Base-by-base conservation (phyloP, 2,797 vertebrate genomes). In the Neoniphon sammara region DNA sequence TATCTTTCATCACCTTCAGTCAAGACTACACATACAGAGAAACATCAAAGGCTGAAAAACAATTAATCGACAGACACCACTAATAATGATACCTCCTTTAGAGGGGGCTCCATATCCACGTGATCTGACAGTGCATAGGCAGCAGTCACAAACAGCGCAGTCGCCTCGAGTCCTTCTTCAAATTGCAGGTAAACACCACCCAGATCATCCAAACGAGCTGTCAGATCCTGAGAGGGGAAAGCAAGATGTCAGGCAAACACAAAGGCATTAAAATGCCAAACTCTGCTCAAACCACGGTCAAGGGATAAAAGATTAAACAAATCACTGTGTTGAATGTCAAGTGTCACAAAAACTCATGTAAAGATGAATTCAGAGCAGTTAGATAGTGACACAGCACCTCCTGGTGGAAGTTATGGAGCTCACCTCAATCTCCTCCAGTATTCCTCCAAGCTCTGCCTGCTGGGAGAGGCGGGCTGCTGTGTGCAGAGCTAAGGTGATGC, bases 391-490 rank as follows among this genome's bases (percentile, higher is more conserved):
- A 67, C 66, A 84, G 88, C 87, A 30, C 88, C 89, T 77, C 64
- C 89, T 92, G 65, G 65, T 89, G 91, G 89, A 58, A 0, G 7
- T 4, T 46, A 18, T 66, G 36, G 17, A 31, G 64, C 93, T 82
- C 87, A 99, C 98, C 96, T 99, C 98, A 66, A 99, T 99, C 86
- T 99, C 98, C 77, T 99, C 97, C 78, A 98, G 93, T 39, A 99
- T 97, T 82, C 94, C 93, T 66, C 96, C 95, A 0, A 99, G 93
- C 72, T 99, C 96, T 23, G 96, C 96, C 84, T 99, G 96, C 89
- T 96, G 95, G 77, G 98, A 97, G 52, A 99, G 95, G 60, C 96
- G 93, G 36, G 97, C 96, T 1, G 98, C 97, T 0, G 97, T 96
- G 81, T 96, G 96, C 86, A 99, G 92, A 58, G 97, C 98, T 78